phyloP scores from a whole-genome alignment of 1,140 invertebrate species.

The Anastatus disparis region DNA sequence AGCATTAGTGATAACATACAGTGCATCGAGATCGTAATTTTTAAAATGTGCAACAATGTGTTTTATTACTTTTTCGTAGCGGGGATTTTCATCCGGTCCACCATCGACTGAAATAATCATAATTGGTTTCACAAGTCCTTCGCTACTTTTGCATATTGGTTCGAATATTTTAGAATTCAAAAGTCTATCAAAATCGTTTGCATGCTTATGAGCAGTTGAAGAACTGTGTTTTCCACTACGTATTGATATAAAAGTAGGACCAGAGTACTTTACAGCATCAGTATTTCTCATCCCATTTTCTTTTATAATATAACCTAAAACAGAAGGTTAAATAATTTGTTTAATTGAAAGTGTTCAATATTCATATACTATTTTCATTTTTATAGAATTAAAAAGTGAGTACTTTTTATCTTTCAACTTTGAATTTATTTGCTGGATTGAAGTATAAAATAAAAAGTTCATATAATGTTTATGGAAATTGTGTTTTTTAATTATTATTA shows the following conservation, averaged over 20 bases:
- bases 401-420: too few species aligned
- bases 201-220: slow-evolving; percentile 34
- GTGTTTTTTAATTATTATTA: too few species aligned
- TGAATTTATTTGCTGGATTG: too few species aligned
- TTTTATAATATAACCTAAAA: too few species aligned
- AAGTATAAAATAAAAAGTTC: too few species aligned
- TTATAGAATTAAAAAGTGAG: too few species aligned
- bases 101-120: not conserved
- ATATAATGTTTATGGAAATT: too few species aligned
- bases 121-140: not conserved
- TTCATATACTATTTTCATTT: too few species aligned
- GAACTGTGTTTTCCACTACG: slow-evolving; percentile 53
- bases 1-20: not conserved
- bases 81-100: too few species aligned
- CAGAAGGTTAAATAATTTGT: too few species aligned
- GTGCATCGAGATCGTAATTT: not conserved
- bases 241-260: slow-evolving; percentile 62
- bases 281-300: slow-evolving; percentile 48
- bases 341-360: too few species aligned
- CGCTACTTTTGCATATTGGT: not conserved
- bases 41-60: not conserved
- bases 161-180: slow-evolving; percentile 18
- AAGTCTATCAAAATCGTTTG: slow-evolving; percentile 45
- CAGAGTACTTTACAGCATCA: slow-evolving; percentile 55
- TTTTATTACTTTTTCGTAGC: not conserved